phyloP scores from a whole-genome alignment of 2,113 vertebrate species.

The Zosterops pallidus region DNA sequence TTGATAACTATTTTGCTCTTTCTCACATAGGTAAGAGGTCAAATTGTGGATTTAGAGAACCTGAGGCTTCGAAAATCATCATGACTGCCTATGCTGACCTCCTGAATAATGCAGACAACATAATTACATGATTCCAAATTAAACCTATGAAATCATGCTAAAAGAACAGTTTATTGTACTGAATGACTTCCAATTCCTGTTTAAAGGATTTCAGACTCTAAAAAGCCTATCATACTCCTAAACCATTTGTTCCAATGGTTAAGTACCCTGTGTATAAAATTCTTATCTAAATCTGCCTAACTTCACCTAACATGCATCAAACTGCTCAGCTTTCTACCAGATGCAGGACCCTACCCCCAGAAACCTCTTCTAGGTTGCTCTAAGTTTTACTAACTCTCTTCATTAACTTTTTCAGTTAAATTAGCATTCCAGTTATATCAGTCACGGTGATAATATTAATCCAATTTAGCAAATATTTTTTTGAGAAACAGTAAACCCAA shows the following conservation, averaged over 20 bases:
- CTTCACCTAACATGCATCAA: neutral
- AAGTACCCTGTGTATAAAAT: neutral
- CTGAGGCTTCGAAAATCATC: neutral
- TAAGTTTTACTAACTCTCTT: neutral
- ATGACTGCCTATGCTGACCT: neutral
- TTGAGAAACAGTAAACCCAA: neutral
- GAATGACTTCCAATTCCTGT: neutral
- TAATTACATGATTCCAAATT: neutral
- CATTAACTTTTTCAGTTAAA: neutral
- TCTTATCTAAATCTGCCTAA: neutral
- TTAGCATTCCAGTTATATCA: neutral
- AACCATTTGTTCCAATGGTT: neutral
- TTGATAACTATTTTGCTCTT: neutral
- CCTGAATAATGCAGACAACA: neutral
- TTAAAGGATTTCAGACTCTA: conserved; percentile 4
- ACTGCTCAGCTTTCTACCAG: neutral
- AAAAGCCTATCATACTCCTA: neutral
- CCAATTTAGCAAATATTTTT: neutral
- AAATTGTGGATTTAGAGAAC: neutral
- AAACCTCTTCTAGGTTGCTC: neutral
- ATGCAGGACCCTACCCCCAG: neutral
- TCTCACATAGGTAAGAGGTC: neutral
- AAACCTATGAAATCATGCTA: neutral
- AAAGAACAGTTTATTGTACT: neutral
- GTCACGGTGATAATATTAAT: neutral